phyloP scores from a whole-genome alignment of 2,113 vertebrate species.

The Enhydra lutris region DNA sequence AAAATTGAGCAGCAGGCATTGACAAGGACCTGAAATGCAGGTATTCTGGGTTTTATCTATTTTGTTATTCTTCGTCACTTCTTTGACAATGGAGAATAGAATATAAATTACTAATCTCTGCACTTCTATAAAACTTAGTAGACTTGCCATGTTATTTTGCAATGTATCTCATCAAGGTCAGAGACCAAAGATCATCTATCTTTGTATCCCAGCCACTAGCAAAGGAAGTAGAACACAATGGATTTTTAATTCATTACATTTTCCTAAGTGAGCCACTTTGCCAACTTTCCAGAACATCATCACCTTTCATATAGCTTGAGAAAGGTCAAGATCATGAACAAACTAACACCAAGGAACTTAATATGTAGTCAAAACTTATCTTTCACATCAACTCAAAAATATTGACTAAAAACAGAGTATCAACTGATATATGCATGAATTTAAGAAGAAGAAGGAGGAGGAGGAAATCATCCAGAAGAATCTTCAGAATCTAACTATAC shows the following conservation, averaged over 20 bases:
- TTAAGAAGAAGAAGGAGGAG: not conserved
- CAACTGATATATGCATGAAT: not conserved
- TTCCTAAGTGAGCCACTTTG: constrained; percentile 48
- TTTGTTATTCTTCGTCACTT: not conserved
- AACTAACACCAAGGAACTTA: constrained; percentile 21
- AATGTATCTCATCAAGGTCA: constrained; percentile 34
- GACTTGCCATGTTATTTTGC: constrained; percentile 5
- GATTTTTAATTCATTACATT: constrained; percentile 50
- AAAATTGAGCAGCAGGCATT: not conserved
- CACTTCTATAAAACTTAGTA: not conserved
- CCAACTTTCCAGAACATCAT: constrained; percentile 30
- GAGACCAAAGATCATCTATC: constrained; percentile 22
- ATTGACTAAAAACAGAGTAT: constrained; percentile 23
- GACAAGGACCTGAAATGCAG: not conserved
- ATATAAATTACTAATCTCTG: not conserved
- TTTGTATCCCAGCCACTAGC: constrained; percentile 4
- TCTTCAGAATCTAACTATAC: not conserved
- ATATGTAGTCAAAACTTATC: constrained; percentile 52
- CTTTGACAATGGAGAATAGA: constrained; percentile 34
- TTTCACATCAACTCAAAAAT: constrained; percentile 45
- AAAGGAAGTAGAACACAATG: constrained; percentile 31
- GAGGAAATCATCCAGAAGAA: not conserved
- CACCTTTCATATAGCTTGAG: constrained; percentile 2
- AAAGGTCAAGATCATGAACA: constrained; percentile 40
- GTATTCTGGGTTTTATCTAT: not conserved